Percentiles rank a stretch among this genome's conserved stretches.
These are phyloP conservation scores for Aphidius ervi DNA, from an alignment of 1,140 invertebrate species.

Conservation along the genomic window DNA sequence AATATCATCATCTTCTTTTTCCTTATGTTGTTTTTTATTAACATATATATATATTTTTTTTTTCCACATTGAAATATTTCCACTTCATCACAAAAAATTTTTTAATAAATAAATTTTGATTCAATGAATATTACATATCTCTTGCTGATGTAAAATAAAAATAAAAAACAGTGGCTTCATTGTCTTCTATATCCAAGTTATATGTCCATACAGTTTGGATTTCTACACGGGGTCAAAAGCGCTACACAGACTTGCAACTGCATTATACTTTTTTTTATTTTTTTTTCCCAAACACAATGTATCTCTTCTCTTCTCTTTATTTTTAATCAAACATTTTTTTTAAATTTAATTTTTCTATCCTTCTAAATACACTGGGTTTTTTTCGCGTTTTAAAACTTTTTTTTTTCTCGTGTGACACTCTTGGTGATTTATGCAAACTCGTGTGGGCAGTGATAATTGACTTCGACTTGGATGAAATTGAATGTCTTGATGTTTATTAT, in stretches of 20 bases:
- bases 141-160: no score
- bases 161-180: neutral
- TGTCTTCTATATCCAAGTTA: conserved; percentile 24
- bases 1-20: neutral
- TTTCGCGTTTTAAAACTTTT: no score
- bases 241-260: conserved; percentile 38
- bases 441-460: no score
- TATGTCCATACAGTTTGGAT: neutral
- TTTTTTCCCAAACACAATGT: neutral
- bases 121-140: no score
- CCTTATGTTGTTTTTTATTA: neutral
- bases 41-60: neutral
- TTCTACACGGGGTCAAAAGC: conserved; percentile 41
- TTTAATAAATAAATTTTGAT: no score
- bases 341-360: no score
- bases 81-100: no score
- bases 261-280: conserved; percentile 18
- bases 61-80: neutral
- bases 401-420: no score
- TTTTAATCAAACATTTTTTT: neutral
- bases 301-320: neutral
- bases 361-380: no score
- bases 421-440: no score
- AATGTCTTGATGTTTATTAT: no score
- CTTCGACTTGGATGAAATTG: no score